Evolutionary conservation across 1,140 invertebrate species (phyloP).

Genomic region (Drosophila nebulosa): DNA sequence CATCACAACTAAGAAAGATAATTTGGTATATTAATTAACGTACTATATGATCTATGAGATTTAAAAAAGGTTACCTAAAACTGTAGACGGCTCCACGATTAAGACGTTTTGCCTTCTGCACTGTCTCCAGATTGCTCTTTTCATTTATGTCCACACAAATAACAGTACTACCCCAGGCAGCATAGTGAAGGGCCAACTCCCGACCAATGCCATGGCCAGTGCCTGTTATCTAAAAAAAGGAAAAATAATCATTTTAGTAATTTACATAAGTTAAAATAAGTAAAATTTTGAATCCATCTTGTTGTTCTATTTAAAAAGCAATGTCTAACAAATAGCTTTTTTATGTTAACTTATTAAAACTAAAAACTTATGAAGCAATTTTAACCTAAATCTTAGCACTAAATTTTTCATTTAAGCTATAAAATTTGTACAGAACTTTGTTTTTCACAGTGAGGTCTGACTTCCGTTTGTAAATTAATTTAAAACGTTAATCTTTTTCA

Average conservation of each 20-base stretch:
- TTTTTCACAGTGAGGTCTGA: too few relatives aligned
- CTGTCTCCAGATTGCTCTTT: conserved; percentile 85
- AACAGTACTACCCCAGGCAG: conserved; percentile 88
- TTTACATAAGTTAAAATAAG: neutral
- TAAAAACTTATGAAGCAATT: too few relatives aligned
- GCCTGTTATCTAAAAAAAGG: conserved; percentile 88
- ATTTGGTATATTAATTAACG: neutral
- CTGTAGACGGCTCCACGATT: conserved; percentile 81
- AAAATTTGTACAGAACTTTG: too few relatives aligned
- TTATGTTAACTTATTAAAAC: too few relatives aligned
- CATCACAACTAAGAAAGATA: conserved; percentile 85
- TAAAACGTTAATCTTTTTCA: too few relatives aligned
- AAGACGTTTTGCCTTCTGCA: conserved; percentile 83
- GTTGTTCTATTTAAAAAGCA: too few relatives aligned
- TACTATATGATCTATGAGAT: neutral
- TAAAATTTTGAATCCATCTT: too few relatives aligned
- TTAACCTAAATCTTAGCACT: too few relatives aligned
- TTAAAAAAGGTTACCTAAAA: conserved; percentile 82
- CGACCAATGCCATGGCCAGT: conserved; percentile 95
- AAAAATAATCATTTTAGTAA: too few relatives aligned
- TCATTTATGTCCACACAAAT: conserved; percentile 95
- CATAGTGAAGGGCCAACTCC: conserved; percentile 91
- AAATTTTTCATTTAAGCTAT: too few relatives aligned
- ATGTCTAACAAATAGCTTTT: neutral
- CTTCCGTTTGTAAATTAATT: too few relatives aligned